Conservation (phyloP, 2,113 vertebrate species). For the Cololabis saira region DNA sequence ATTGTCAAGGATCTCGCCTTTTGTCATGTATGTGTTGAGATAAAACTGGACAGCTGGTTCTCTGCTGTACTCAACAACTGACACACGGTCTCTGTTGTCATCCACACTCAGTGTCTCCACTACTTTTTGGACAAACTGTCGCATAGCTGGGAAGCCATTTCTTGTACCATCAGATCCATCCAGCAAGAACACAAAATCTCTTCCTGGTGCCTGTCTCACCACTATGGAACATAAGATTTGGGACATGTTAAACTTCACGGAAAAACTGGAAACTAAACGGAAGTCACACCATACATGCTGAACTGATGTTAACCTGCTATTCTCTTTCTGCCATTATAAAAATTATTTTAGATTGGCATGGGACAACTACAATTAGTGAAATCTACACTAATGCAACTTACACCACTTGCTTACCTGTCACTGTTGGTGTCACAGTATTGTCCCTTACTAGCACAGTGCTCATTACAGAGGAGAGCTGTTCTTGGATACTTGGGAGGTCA, state of each 20-base stretch:
- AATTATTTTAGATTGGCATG: too few species aligned
- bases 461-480: slow-evolving; percentile 42
- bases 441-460: not conserved
- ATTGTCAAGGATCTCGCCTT: slow-evolving; percentile 32
- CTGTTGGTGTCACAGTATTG: slow-evolving; percentile 21
- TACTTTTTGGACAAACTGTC: slow-evolving; percentile 53
- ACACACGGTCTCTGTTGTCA: slow-evolving; percentile 60
- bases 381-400: too few species aligned
- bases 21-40: slow-evolving; percentile 58
- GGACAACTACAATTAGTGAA: too few species aligned
- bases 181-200: slow-evolving; percentile 75
- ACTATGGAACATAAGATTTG: too few species aligned
- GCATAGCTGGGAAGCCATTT: slow-evolving; percentile 29
- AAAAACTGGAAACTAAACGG: too few species aligned
- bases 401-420: slow-evolving; percentile 32
- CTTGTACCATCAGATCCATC: slow-evolving; percentile 38
- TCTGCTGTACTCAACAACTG: slow-evolving; percentile 70
- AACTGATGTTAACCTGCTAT: too few species aligned
- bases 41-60: slow-evolving; percentile 63
- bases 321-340: too few species aligned
- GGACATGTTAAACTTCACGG: too few species aligned
- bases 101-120: slow-evolving; percentile 62
- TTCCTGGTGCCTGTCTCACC: slow-evolving; percentile 15
- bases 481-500: slow-evolving; percentile 48
- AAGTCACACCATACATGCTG: too few species aligned